Evolutionary conservation across 2,113 vertebrate genomes (phyloP), one percentile per base, ranked within the genome.

Genomic region (Toxotes jaculatrix): DNA sequence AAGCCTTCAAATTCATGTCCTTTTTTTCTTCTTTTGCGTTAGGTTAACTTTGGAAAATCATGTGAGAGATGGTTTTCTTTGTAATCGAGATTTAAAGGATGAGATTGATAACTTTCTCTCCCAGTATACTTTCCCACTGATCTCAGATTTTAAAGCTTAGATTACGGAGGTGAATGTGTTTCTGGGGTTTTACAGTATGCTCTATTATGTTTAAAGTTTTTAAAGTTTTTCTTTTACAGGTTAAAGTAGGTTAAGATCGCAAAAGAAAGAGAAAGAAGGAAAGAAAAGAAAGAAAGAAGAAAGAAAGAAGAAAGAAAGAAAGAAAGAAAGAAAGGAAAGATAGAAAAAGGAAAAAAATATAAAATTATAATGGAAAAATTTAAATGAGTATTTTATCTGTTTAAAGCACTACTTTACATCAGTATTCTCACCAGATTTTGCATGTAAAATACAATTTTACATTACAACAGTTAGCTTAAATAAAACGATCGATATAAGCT

Each of bases 11-110:
- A 81, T 56, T 76, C 79, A 71, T 40, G 68, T 57, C 12, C 17
- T 49, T 64, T 66, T 66, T 74, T 56, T 88, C 74, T 88, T 82
- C 80, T 75, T 49, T 61, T 84, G 85, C 82, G n/a, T 87, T 83
- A 88, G 83, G 87, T 89, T 90, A 93, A 95, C 93, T 93, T 92
- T 65, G 90, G 87, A 49, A 91, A 94, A 91, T 91, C 91, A 89
- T 93, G 87, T 84, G 90, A 92, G 84, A 87, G 86, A 84, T 27
- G 51, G 65, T 89, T 89, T 85, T 83, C 88, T 92, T 90, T 91
- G 83, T 91, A 79, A 86, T 80, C 63, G 89, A 85, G 79, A 88
- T 87, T 85, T 87, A 89, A 93, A 89, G 76, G 59, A 87, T 73
- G 70, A 84, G 85, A 80, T 80, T 89, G 78, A 31, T 87, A 92